Base-by-base conservation (phyloP, 2,888 invertebrate species). In the Drosophila merina region DNA sequence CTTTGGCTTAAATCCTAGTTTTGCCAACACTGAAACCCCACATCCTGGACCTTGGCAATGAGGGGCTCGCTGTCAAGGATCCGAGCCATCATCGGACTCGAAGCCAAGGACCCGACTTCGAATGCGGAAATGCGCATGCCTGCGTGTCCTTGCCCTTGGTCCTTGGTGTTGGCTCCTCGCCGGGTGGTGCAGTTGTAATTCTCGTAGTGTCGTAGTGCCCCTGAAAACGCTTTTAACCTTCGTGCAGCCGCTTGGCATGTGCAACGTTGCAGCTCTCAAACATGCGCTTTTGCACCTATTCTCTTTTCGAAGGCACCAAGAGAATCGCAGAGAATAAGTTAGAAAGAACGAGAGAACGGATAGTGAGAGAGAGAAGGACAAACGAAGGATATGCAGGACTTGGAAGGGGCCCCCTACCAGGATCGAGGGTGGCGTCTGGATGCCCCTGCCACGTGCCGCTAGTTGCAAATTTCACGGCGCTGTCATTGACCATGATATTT, bases 91-190 rank as follows among this genome's bases (percentile, higher is more conserved):
- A 38, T 30, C 45, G 42, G 51, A 36, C 50, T 62, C 66, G 28
- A 59, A 60, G 60, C 40, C 36, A 50, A 55, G 49, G 56, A 69
- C 66, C 68, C 72, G 58, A 69, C 66, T 57, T 57, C 62, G 63
- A 26, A 75, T 67, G 75, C 84, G 86, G 84, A 84, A 84, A 83
- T 77, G 89, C 91, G 91, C 91, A 91, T 89, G 91, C 89, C 81
- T 83, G 73, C 70, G 83, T 88, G 90, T 91, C 91, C 91, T 91
- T 91, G 91, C 90, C 91, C 91, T 91, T 91, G 90, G 90, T 89
- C 79, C 72, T 48, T 55, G 51, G 44, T 64, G 28, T 52, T 50
- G 38, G 50, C 50, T 26, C 70, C 14, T 57, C 30, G 44, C 69
- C 69, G 64, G 71, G 57, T 60, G 69, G 40, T 56, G 57, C 64